A percentile compares a stretch with the other conserved stretches of the same genome.
These are phyloP conservation scores for Suillia variegata DNA, from an alignment of 2,888 invertebrate species.

Conservation along the genomic window DNA sequence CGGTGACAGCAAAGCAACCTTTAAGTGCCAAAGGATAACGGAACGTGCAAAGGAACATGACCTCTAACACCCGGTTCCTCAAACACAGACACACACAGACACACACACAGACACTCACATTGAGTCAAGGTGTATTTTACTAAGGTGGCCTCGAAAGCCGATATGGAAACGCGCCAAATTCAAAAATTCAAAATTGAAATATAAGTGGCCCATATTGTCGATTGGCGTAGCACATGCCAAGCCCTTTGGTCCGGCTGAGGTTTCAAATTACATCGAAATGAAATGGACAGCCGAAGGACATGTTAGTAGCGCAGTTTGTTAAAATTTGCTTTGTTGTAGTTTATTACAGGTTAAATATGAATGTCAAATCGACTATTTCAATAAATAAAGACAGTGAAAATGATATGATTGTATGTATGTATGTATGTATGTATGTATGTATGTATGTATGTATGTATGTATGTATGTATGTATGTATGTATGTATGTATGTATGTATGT, in stretches of 20 bases:
- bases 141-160: not conserved
- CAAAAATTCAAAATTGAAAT: not conserved
- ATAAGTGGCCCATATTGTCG: not conserved
- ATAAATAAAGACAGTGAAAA: too few relatives aligned
- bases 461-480: not conserved
- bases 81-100: not conserved
- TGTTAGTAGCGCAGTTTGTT: too few relatives aligned
- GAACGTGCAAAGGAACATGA: conserved; percentile 32
- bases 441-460: not conserved
- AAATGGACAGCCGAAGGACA: too few relatives aligned
- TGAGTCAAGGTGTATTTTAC: not conserved
- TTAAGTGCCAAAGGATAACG: conserved; percentile 33
- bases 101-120: not conserved
- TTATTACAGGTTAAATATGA: too few relatives aligned
- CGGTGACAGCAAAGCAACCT: not conserved
- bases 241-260: too few relatives aligned
- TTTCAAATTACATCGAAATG: too few relatives aligned
- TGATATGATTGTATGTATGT: not conserved
- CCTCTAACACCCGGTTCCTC: conserved; percentile 33
- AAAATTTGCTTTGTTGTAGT: too few relatives aligned
- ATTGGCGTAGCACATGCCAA: too few relatives aligned
- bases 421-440: not conserved
- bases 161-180: conserved; percentile 7
- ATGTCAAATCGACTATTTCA: too few relatives aligned
- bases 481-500: not conserved